Conservation (phyloP, 2,888 invertebrate genomes). For the Choristoneura rosaceana region DNA sequence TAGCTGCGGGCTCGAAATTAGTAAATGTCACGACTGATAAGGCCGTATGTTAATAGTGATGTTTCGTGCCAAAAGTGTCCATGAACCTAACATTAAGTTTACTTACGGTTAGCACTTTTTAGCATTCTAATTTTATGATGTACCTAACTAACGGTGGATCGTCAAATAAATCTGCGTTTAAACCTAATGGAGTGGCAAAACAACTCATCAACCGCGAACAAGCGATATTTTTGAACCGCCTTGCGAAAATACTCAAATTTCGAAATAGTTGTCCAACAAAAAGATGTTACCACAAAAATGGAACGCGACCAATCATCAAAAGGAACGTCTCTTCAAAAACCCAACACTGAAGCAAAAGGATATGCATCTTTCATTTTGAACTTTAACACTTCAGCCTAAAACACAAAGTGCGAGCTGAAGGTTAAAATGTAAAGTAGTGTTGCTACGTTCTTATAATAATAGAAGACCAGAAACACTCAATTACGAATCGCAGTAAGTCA, state of each 20-base stretch:
- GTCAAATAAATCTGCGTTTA: not conserved
- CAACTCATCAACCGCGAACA: constrained; percentile 8
- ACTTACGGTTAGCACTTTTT: constrained; percentile 15
- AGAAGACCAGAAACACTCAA: constrained; percentile 59
- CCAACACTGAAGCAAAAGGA: constrained; percentile 55
- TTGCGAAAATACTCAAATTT: constrained; percentile 66
- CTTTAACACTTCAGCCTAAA: constrained; percentile 42
- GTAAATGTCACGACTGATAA: constrained; percentile 36
- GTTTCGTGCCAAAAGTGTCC: constrained; percentile 24
- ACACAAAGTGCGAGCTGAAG: constrained; percentile 23
- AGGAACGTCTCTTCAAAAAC: constrained; percentile 55
- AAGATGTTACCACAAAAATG: constrained; percentile 65
- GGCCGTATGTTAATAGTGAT: constrained; percentile 16
- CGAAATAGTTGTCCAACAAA: constrained; percentile 52
- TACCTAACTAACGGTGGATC: not conserved
- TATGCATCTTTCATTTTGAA: constrained; percentile 45
- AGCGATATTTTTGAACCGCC: constrained; percentile 25
- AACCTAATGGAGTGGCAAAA: not conserved
- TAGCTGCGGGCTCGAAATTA: constrained; percentile 29
- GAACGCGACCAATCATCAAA: constrained; percentile 77
- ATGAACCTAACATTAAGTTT: constrained; percentile 30
- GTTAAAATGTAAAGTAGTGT: constrained; percentile 17
- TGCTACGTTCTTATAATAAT: constrained; percentile 49
- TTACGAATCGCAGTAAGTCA: constrained; percentile 68
- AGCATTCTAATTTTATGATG: constrained; percentile 1